These are phyloP conservation scores for Meandrusa payeni DNA, from an alignment of 2,888 invertebrate genomes.

Conservation along the genomic window DNA sequence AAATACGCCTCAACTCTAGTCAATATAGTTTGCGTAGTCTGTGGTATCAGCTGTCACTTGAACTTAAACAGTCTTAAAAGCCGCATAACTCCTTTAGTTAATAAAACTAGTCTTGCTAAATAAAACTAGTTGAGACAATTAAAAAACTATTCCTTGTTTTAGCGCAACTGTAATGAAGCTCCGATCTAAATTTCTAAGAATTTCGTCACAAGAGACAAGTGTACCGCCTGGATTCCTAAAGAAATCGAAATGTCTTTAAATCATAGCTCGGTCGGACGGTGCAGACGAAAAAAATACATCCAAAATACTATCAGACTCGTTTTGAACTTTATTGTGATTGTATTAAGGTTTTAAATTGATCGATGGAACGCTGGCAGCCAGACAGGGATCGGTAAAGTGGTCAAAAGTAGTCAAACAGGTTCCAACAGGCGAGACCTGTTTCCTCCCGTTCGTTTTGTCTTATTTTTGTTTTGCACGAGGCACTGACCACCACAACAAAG, in stretches of 20 bases:
- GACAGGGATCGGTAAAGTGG: constrained; percentile 56
- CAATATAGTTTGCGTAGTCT: too few relatives aligned
- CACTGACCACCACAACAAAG: constrained; percentile 80
- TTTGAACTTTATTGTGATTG: constrained; percentile 3
- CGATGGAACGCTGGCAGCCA: constrained; percentile 1
- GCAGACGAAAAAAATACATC: constrained; percentile 27
- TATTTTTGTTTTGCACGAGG: constrained; percentile 76
- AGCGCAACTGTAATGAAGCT: not conserved
- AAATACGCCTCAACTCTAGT: too few relatives aligned
- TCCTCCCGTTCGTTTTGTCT: constrained; percentile 62
- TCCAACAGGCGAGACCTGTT: constrained; percentile 60
- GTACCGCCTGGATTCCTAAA: constrained; percentile 65
- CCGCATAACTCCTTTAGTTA: too few relatives aligned
- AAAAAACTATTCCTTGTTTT: too few relatives aligned
- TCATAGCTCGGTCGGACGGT: constrained; percentile 50
- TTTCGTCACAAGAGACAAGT: constrained; percentile 39
- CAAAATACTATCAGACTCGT: not conserved
- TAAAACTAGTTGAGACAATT: too few relatives aligned
- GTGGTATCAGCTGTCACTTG: too few relatives aligned
- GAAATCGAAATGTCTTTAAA: constrained; percentile 75
- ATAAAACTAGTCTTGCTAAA: too few relatives aligned
- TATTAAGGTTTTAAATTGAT: constrained; percentile 15
- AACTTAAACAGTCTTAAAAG: too few relatives aligned
- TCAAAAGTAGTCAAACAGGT: constrained; percentile 66
- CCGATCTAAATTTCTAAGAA: constrained; percentile 21